phyloP scores from a whole-genome alignment of 1,140 invertebrate genomes.

The Steinernema feltiae region DNA sequence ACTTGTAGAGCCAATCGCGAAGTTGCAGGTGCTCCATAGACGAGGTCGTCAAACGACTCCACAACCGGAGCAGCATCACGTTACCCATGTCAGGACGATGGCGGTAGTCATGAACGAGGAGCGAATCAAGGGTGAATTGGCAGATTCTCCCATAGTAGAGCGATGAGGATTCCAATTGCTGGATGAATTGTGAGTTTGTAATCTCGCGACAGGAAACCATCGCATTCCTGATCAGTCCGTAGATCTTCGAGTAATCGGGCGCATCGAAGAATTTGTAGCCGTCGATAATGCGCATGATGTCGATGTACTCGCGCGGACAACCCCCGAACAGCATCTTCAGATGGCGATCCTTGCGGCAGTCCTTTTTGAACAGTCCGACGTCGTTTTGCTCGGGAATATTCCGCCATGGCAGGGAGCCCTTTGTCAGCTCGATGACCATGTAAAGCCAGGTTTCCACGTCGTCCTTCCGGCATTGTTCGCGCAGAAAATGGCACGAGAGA shows the following conservation, averaged over 20 bases:
- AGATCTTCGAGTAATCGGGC: conserved; percentile 16
- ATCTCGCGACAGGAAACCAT: neutral
- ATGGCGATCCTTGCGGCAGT: neutral
- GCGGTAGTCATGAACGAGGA: no score
- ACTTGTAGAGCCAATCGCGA: no score
- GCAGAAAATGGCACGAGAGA: conserved; percentile 33
- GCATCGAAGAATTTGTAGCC: conserved; percentile 20
- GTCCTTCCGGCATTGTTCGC: conserved; percentile 39
- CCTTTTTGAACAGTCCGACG: conserved; percentile 23
- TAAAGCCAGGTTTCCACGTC: conserved; percentile 47
- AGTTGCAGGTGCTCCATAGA: no score
- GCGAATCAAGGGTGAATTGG: no score
- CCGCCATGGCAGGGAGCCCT: conserved; percentile 40
- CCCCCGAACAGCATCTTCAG: conserved; percentile 20
- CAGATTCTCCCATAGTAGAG: no score
- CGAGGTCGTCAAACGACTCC: no score
- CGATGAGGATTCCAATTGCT: neutral
- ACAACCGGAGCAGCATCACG: no score
- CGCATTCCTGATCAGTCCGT: conserved; percentile 19
- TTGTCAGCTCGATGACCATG: conserved; percentile 40
- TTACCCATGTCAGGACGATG: no score
- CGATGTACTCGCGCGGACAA: conserved; percentile 30
- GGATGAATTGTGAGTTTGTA: neutral
- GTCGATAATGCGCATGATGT: conserved; percentile 18
- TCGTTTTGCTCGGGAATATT: conserved; percentile 25